Conservation (phyloP, 2,797 vertebrate species). For the Moxostoma hubbsi region DNA sequence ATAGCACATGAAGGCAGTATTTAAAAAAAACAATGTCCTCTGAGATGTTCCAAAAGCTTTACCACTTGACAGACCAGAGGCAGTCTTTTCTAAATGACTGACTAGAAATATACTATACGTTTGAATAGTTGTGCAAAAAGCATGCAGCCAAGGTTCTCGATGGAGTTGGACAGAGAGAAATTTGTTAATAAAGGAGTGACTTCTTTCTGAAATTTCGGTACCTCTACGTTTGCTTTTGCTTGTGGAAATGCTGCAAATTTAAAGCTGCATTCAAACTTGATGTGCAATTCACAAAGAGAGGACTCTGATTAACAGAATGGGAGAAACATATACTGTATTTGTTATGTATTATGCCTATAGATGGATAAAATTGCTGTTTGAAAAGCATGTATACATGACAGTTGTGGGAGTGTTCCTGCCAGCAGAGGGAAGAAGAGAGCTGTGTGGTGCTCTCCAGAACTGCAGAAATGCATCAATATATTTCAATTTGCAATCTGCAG, state of each 20-base stretch:
- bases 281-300: too few relatives aligned
- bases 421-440: conserved; percentile 55
- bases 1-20: too few relatives aligned
- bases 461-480: neutral
- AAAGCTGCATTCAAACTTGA: too few relatives aligned
- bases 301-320: too few relatives aligned
- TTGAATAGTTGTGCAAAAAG: conserved; percentile 40
- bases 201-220: neutral
- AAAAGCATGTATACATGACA: neutral
- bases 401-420: neutral
- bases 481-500: neutral
- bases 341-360: too few relatives aligned
- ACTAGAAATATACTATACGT: conserved; percentile 24
- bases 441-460: neutral
- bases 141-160: conserved; percentile 53
- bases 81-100: conserved; percentile 54
- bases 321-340: too few relatives aligned
- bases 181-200: conserved; percentile 15
- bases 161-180: conserved; percentile 43
- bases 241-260: too few relatives aligned
- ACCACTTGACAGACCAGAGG: conserved; percentile 24
- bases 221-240: too few relatives aligned
- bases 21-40: too few relatives aligned
- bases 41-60: neutral
- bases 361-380: neutral